Evolutionary conservation across 2,888 invertebrate species (phyloP).

Genomic region (Xestia xanthographa): DNA sequence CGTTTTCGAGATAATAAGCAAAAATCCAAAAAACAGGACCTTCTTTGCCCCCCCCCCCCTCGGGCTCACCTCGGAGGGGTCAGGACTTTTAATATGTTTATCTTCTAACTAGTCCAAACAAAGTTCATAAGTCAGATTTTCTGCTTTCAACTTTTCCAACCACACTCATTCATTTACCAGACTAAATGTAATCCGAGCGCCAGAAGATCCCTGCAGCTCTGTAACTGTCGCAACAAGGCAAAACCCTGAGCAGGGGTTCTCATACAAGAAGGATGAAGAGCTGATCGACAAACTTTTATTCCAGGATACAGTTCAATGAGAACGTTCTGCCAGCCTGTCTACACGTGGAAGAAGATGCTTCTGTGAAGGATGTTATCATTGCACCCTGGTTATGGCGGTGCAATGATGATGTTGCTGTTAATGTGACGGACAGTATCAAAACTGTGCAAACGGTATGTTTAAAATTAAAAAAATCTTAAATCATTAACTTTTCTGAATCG

Average conservation of each 20-base stretch:
- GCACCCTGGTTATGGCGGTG: background rate
- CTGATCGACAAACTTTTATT: background rate
- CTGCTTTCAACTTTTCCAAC: too few species aligned
- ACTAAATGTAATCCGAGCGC: background rate
- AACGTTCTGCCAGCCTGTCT: background rate
- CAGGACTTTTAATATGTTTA: too few species aligned
- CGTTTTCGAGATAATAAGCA: too few species aligned
- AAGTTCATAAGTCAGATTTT: too few species aligned
- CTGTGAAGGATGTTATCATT: background rate
- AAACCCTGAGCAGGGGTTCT: background rate
- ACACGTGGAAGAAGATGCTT: background rate
- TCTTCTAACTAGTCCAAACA: too few species aligned
- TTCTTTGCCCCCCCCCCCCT: too few species aligned
- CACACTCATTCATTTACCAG: too few species aligned
- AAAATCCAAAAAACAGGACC: too few species aligned
- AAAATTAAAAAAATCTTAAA: too few species aligned
- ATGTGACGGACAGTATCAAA: background rate
- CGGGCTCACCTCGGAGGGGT: too few species aligned
- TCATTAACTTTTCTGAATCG: too few species aligned
- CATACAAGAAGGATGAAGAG: background rate
- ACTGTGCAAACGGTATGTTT: background rate
- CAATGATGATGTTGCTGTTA: background rate
- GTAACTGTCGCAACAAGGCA: background rate
- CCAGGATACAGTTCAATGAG: background rate
- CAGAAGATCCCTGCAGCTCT: background rate